Base-by-base conservation (phyloP, 2,888 invertebrate genomes). In the Panzeria rudis region DNA sequence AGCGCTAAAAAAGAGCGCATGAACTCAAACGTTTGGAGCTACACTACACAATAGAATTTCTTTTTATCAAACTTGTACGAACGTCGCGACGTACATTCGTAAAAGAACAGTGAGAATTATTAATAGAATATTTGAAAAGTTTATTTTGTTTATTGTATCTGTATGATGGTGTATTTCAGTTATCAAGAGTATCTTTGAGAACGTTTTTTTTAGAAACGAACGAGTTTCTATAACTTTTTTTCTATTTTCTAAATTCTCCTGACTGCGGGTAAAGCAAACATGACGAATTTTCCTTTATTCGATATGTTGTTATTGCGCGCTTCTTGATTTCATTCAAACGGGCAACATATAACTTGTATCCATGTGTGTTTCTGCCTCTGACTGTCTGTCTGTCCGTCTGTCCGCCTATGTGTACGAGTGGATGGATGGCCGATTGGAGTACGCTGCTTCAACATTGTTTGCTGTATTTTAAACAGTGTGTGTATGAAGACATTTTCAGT, bases 201-300 rank as follows among this genome's bases (percentile, higher is more conserved):
- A 84, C 83, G 86, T 89, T 88, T 73, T 89, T n/a, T 61, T 84
- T 73, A 11, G 56, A 73, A 76, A 56, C 61, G 82, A 69, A 82
- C 68, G 38, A 82, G 78, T 82, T 71, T 75, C 61, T n/a, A 38
- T 52, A 41, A 17, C 5, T 38, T 41, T 61, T 86, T 83, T 86
- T 83, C 76, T 41, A 61, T 84, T 80, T 72, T 73, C 54, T 72
- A 62, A 77, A 82, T 75, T 82, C 82, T 78, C 32, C 52, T 38
- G 29, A 17, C 47, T 61, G 71, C 17, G 69, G 78, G 84, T 59
- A 80, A 75, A 79, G 61, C 71, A 68, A 66, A 83, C 54, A 82
- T 86, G 81, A 79, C 86, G 86, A 86, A 86, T 86, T 88, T 89
- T 89, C 87, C 86, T 88, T 89, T 89, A 87, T 88, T 88, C 87